Base-by-base conservation (phyloP, 2,797 vertebrate genomes). In the Amphiprion clarkii region DNA sequence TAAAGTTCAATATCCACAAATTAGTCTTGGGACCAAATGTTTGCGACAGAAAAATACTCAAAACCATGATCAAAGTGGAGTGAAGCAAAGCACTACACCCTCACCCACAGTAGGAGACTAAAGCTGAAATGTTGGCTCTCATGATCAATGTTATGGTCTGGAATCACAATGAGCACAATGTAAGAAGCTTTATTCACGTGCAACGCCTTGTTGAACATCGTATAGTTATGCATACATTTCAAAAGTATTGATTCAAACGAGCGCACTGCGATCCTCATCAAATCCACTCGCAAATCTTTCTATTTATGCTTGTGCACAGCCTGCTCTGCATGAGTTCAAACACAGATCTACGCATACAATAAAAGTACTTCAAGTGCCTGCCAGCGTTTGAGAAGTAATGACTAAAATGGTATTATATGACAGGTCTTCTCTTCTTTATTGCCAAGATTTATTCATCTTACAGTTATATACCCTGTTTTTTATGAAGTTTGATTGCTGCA, bases 291-390 rank as follows among this genome's bases (percentile, higher is more conserved):
- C 55, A 82, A 42, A 74, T 55, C 31, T 79, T 76, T 46, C 77
- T 62, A 67, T 86, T 78, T 79, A 87, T 84, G 70, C 67, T 59
- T 74, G 78, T 67, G 60, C 78, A 76, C 75, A 81, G 68, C 53
- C 81, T 36, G 29, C 60, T 76, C 60, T 78, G 73, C 71, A 54
- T 76, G 69, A 87, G 58, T 64, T 88, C 56, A 85, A 89, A 78
- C 31, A 51, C 46, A 39, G 57, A 71, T 64, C 66, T 68, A 74
- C 4, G 31, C 51, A 63, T 68, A 79, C 54, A 65, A 53, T 67
- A 31, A 54, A 78, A 71, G 54, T 44, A 48, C 69, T 75, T 74
- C 44, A 81, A 79, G 63, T 48, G 56, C 25, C 33, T 75, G 82
- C 85, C 84, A 89, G 62, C 14, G 23, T 44, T 64, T n/a, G 29